Evolutionary conservation across 2,888 invertebrate genomes (phyloP), one percentile per base, ranked within the genome.

Genomic region (Microctonus aethiopoides): DNA sequence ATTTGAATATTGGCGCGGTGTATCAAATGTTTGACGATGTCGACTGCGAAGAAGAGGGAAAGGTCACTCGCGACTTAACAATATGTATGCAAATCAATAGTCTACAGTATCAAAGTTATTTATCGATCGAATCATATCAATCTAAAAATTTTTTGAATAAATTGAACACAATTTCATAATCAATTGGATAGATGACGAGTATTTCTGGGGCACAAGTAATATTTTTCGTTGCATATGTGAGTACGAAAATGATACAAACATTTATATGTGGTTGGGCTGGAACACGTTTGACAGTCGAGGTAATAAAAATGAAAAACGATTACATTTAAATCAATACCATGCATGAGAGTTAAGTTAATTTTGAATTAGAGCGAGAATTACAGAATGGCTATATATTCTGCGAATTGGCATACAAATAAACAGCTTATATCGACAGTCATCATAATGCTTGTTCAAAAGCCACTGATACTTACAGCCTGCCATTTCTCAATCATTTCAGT

Each of bases 261-360:
- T 61, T 71, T 41, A 34, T 74, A 6, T 74, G 70, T 32, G 71
- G 68, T 16, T 71, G 64, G 39, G 68, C 67, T 61, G 74, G 74
- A 10, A 57, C 70, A 5, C 46, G 41, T 22, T 57, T 16, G 13
- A 62, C 41, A 36, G 24, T 9, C 41, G 56, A 22, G 56, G 56
- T 41, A 39, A 41, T 46, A 24, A n/a, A 11, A 41, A 39, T 10
- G 24, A 24, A 4, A 1, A 11, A 20, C 46, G 11, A 11, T 16
- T 34, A 7, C 5, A 20, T 20, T 56, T 9, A n/a, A 56, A 2
- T 56, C n/a, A 24, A 5, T 16, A 2, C 1, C 26, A 16, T 56
- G 26, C 26, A 29, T 29, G 29, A 22, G 9, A 20, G n/a, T 57
- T 4, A 26, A 5, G 13, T n/a, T 6, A n/a, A 26, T 24, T 39